Evolutionary conservation across 2,113 vertebrate genomes (phyloP), one percentile per base, ranked within the genome.

Genomic region (Amphiprion percula): DNA sequence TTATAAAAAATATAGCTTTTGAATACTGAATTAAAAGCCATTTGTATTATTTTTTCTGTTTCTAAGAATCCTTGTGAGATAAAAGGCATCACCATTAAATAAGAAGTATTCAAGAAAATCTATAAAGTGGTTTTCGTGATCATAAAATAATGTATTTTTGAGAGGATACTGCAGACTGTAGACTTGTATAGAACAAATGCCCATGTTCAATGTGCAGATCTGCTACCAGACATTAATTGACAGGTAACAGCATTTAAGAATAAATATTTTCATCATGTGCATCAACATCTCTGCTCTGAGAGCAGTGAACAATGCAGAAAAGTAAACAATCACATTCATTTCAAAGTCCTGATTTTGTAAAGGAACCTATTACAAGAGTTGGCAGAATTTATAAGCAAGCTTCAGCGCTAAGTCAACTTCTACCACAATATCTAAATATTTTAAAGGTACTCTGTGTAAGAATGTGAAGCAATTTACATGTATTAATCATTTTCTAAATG

Each of bases 371-470:
- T 23, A 8, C 23, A 17, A 63, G 53, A 16, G 30, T 3, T n/a
- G 69, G 60, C 47, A 74, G 68, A 41, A 77, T 77, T 46, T 44
- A 74, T 70, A 53, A 72, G 14, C 21, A 52, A 41, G 47, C 15
- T 10, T 24, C 53, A 59, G 30, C 44, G 26, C 6, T 14, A 11
- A 72, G 3, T 52, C 37, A 37, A 21, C 50, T 37, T 16, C 49
- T 39, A 44, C 50, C 49, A 64, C 33, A 30, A 66, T 74, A 53
- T 66, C 47, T 49, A 2, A 68, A 54, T 70, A 10, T 30, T 16
- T 28, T 15, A 62, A 49, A 49, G 17, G 47, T 37, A 1, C 33
- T 9, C 7, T 37, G 33, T 37, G 33, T 37, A 37, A 37, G 33
- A 37, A 37, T 10, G 33, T 37, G 33, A 9, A 9, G 6, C 9